These are phyloP conservation scores for Sepioteuthis lessoniana DNA, from an alignment of 2,888 invertebrate genomes.

Conservation along the genomic window DNA sequence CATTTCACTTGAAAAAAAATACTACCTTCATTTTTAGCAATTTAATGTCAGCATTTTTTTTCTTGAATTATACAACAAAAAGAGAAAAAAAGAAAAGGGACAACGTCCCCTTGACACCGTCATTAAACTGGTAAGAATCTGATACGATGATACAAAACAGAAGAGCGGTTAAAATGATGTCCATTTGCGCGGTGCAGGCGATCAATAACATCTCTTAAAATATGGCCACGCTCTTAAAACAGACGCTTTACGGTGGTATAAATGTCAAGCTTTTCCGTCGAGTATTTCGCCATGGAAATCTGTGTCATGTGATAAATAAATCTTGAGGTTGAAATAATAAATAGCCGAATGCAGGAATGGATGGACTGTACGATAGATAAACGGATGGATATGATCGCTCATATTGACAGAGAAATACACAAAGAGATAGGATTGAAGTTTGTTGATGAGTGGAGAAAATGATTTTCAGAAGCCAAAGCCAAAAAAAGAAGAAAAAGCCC, in stretches of 20 bases:
- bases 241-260: neutral
- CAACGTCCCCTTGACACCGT: neutral
- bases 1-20: neutral
- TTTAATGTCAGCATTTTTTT: neutral
- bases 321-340: neutral
- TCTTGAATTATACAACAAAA: no score
- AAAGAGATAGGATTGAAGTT: no score
- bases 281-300: constrained; percentile 2
- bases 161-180: neutral
- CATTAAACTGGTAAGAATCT: neutral
- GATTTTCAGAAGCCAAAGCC: no score
- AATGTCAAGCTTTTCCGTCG: neutral
- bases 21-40: neutral
- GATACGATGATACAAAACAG: neutral
- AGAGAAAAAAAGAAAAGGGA: neutral
- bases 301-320: neutral
- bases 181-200: neutral
- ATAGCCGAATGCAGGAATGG: neutral
- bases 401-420: no score
- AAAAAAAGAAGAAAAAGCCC: no score
- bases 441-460: no score
- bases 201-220: neutral
- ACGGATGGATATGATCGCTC: no score
- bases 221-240: neutral
- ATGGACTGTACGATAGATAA: neutral